phyloP scores from a whole-genome alignment of 2,888 invertebrate genomes.

The Luffia ferchaultella region DNA sequence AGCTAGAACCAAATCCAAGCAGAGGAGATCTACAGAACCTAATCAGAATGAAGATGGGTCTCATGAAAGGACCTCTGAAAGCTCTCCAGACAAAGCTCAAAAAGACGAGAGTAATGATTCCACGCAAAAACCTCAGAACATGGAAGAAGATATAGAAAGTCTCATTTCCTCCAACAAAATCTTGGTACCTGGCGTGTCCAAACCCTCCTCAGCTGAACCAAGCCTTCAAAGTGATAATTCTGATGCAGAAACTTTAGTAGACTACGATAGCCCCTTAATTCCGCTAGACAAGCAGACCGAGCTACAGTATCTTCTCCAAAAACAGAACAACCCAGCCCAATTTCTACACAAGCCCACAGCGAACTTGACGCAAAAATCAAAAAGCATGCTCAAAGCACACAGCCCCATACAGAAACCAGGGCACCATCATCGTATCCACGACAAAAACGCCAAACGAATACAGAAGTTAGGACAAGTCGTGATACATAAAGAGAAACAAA shows the following conservation, averaged over 20 bases:
- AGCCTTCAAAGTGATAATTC: constrained; percentile 30
- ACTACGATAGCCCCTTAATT: constrained; percentile 34
- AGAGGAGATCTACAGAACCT: constrained; percentile 41
- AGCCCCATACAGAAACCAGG: constrained; percentile 43
- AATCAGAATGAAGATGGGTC: constrained; percentile 34
- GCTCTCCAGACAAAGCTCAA: constrained; percentile 43
- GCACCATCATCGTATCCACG: constrained; percentile 41
- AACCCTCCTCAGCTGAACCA: constrained; percentile 20
- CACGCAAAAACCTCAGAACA: constrained; percentile 14
- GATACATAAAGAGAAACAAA: constrained; percentile 32
- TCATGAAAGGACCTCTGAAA: constrained; percentile 23
- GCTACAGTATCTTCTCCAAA: constrained; percentile 50
- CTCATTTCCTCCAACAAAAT: constrained; percentile 60
- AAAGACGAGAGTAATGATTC: constrained; percentile 19
- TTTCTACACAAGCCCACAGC: constrained; percentile 35
- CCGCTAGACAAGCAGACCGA: constrained; percentile 56
- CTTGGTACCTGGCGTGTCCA: constrained; percentile 40
- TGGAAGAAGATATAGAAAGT: constrained; percentile 58
- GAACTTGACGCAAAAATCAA: constrained; percentile 45
- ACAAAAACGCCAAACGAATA: constrained; percentile 50
- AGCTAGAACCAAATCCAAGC: constrained; percentile 45
- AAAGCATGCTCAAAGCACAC: constrained; percentile 42
- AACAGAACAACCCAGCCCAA: constrained; percentile 57
- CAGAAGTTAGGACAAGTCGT: constrained; percentile 53
- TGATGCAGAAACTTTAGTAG: constrained; percentile 21